Base-by-base conservation (phyloP, 1,140 invertebrate genomes). In the Hermetia illucens region DNA sequence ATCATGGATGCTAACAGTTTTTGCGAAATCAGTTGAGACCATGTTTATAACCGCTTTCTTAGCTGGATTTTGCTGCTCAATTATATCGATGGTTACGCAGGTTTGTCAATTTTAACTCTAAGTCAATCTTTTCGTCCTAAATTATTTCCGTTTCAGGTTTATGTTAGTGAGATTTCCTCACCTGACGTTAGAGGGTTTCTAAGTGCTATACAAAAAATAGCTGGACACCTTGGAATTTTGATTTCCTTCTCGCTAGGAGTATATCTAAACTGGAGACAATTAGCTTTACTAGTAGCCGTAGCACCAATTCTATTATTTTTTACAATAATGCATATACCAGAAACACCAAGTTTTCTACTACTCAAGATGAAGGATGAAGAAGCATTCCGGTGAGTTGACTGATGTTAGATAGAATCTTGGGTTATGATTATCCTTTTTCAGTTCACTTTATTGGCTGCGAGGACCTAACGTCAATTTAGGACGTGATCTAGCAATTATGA, bases 141-240 rank as follows among this genome's bases (percentile, higher is more conserved):
- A 36, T 42, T 46, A 35, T 47, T 37, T 38, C 10, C 46, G 38
- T 62, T 66, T 16, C 64, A 82, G 76, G 79, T 91, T n/a, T 94
- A 93, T 65, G 79, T 93, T 44, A 87, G 83, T 47, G 90, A 94
- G 68, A 90, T 91, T 50, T 82, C 88, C 15, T 77, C 85, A 19
- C 82, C 87, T 16, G 77, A 82, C 35, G 82, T 90, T 31, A 66
- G 90, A 32, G 90, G 89, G 12, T 80, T 83, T 45, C 67, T 93
- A 33, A 88, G 84, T 49, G 82, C 87, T 1, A 77, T 88, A 40
- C 68, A 87, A 34, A 92, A 93, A 62, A 74, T 91, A 34, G 76
- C 79, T 41, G 79, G 83, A 4, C 84, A 88, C 53, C 68, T 88
- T 21, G 90, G 90, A 19, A 79, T 90, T 4, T 64, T 92, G 4